A percentile compares a stretch with the other conserved stretches of the same genome.
phyloP scores from a whole-genome alignment of 2,888 invertebrate genomes.

The Bibio marci region DNA sequence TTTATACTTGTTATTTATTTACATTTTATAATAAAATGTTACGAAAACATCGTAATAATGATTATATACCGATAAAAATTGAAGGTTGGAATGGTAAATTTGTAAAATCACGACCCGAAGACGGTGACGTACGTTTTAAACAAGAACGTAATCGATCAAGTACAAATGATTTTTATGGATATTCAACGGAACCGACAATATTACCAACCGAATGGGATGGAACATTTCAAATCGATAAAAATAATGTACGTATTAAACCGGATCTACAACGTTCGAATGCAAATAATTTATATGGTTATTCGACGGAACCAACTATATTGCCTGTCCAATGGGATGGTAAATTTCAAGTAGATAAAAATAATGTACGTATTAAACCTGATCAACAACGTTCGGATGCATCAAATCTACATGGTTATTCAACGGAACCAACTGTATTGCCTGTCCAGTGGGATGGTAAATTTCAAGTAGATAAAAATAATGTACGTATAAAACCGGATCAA shows the following conservation, averaged over 20 bases:
- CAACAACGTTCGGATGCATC: slow-evolving; percentile 25
- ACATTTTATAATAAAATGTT: no score
- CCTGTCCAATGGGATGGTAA: slow-evolving; percentile 27
- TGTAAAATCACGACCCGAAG: slow-evolving; percentile 14
- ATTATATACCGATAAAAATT: slow-evolving; percentile 27
- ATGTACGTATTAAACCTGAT: slow-evolving; percentile 15
- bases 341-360: slow-evolving; percentile 17
- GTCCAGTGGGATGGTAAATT: slow-evolving; percentile 26
- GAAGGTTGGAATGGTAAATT: slow-evolving; percentile 30
- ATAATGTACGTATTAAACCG: not conserved
- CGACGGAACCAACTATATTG: slow-evolving; percentile 21
- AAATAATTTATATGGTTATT: slow-evolving; percentile 24
- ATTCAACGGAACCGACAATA: slow-evolving; percentile 2
- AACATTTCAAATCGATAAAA: not conserved
- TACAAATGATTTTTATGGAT: not conserved
- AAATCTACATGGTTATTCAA: slow-evolving; percentile 21
- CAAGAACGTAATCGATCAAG: slow-evolving; percentile 9
- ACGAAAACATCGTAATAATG: slow-evolving; percentile 15
- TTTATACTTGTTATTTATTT: no score
- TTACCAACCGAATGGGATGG: not conserved
- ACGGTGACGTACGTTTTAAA: slow-evolving; percentile 20
- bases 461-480: slow-evolving; percentile 22
- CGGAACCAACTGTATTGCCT: slow-evolving; percentile 21
- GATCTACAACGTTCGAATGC: slow-evolving; percentile 20
- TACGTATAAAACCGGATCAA: slow-evolving; percentile 23